Evolutionary conservation across 2,797 vertebrate species (phyloP).

Genomic region (Phylloscopus collybita): DNA sequence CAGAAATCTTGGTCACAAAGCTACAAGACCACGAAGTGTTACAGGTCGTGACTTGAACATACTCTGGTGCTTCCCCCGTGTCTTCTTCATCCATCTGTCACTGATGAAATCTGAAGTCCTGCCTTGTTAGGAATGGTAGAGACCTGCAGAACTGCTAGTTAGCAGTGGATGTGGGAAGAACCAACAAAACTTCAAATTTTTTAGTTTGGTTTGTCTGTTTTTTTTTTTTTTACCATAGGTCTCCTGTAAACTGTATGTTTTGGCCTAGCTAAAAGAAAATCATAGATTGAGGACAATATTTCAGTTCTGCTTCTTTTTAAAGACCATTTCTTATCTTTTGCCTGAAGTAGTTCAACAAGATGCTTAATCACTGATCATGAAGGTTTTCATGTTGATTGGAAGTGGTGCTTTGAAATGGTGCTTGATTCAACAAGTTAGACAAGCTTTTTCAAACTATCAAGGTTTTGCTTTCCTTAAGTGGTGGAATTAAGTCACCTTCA

Average conservation of each 20-base stretch:
- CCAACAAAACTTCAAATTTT: background rate
- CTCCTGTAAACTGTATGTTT: background rate
- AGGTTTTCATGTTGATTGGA: background rate
- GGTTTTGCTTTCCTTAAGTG: background rate
- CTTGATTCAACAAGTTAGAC: background rate
- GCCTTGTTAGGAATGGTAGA: background rate
- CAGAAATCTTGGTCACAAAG: background rate
- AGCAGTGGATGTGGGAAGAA: background rate
- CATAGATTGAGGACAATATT: background rate
- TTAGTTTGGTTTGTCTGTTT: no score
- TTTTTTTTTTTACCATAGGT: background rate
- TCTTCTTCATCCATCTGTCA: background rate
- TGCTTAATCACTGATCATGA: background rate
- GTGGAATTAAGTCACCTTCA: background rate
- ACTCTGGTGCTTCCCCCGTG: background rate
- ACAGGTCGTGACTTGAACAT: background rate
- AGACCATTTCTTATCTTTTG: background rate
- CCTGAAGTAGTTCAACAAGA: background rate
- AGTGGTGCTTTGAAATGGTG: background rate
- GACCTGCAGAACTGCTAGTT: background rate
- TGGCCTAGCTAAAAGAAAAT: background rate
- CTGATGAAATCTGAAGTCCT: background rate
- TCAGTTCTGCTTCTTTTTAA: background rate
- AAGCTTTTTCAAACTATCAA: background rate
- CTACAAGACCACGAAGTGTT: background rate